Conservation (phyloP, 2,888 invertebrate genomes). For the Monopis laevigella region DNA sequence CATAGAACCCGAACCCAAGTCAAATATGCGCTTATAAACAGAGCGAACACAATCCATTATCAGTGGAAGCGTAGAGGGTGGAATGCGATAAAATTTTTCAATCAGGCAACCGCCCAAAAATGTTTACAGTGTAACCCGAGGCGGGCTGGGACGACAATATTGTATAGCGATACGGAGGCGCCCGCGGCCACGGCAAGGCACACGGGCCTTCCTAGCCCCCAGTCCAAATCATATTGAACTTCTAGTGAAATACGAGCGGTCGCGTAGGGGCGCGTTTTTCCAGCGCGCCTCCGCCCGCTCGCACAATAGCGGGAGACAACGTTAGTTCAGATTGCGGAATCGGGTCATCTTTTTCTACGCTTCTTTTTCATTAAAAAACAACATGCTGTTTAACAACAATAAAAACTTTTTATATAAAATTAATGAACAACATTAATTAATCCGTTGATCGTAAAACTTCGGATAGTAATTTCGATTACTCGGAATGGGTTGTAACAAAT, state of each 20-base stretch:
- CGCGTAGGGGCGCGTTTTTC: constrained; percentile 47
- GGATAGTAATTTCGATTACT: too few relatives aligned
- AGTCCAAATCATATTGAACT: constrained; percentile 65
- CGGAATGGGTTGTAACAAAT: too few relatives aligned
- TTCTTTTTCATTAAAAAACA: too few relatives aligned
- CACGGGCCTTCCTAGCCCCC: constrained; percentile 44
- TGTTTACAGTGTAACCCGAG: constrained; percentile 64
- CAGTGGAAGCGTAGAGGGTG: constrained; percentile 37
- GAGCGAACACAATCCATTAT: constrained; percentile 48
- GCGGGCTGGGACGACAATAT: constrained; percentile 57
- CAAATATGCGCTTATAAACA: constrained; percentile 33
- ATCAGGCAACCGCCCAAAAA: constrained; percentile 62
- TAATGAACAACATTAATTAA: too few relatives aligned
- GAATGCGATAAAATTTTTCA: constrained; percentile 63
- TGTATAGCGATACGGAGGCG: constrained; percentile 49
- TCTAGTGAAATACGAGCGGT: constrained; percentile 60
- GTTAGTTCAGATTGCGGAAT: constrained; percentile 8
- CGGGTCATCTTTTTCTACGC: constrained; percentile 11
- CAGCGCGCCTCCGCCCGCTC: constrained; percentile 55
- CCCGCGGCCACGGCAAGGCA: constrained; percentile 45
- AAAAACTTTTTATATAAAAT: too few relatives aligned
- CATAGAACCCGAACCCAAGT: constrained; percentile 34
- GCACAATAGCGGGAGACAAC: constrained; percentile 40
- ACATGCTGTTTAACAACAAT: too few relatives aligned
- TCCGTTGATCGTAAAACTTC: too few relatives aligned